These are phyloP conservation scores for Eupithecia subumbrata DNA, from an alignment of 2,888 invertebrate species.

Conservation along the genomic window DNA sequence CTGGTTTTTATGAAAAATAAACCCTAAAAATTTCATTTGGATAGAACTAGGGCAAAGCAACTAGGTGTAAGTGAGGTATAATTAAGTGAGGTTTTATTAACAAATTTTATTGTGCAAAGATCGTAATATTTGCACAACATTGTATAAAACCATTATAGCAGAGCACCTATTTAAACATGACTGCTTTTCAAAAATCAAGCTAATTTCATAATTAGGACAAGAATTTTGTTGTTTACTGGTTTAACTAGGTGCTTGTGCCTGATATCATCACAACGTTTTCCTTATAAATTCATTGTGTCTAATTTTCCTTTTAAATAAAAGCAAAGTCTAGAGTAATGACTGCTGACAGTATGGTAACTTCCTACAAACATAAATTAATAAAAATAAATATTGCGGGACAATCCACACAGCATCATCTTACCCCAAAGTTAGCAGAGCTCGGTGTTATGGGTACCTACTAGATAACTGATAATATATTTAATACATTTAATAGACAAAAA, in stretches of 20 bases:
- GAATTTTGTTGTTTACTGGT: not conserved
- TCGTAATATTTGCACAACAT: not conserved
- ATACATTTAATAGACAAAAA: no score
- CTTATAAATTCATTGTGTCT: slow-evolving; percentile 3
- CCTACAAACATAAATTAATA: not conserved
- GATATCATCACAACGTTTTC: slow-evolving; percentile 12
- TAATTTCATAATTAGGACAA: not conserved
- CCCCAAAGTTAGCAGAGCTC: no score
- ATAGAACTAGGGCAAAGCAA: no score
- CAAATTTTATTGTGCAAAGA: no score
- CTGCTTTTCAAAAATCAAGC: not conserved
- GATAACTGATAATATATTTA: no score
- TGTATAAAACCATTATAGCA: not conserved
- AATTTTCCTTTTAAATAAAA: not conserved
- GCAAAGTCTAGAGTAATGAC: not conserved
- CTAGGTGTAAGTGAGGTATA: no score
- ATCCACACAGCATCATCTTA: no score
- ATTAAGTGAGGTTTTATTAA: no score
- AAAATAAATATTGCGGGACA: no score
- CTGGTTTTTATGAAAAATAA: no score
- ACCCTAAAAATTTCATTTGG: no score
- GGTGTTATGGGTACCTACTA: no score
- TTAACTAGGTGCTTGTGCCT: not conserved
- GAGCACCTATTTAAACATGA: not conserved
- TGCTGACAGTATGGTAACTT: not conserved